phyloP scores from a whole-genome alignment of 2,113 vertebrate genomes.

The Ellobius talpinus region DNA sequence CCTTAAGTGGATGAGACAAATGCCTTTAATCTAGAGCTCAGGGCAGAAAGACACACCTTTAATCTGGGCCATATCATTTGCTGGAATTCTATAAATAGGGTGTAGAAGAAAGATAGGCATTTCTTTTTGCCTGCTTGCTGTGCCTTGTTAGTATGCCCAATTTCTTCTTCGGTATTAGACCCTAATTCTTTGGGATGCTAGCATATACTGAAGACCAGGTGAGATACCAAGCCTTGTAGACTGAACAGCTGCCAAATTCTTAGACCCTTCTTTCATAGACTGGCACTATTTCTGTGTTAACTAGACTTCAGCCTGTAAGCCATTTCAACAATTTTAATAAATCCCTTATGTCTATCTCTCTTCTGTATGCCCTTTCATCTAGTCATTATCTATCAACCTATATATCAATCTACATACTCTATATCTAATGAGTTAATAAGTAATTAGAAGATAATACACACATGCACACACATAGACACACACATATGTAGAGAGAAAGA shows the following conservation, averaged over 20 bases:
- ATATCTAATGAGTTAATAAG: neutral
- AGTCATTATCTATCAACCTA: neutral
- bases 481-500: neutral
- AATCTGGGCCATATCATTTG: neutral
- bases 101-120: neutral
- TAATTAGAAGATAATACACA: neutral
- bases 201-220: neutral
- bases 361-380: neutral
- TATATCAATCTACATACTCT: neutral
- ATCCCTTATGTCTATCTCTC: neutral
- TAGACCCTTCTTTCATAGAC: neutral
- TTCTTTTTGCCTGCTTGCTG: neutral
- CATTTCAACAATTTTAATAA: neutral
- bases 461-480: neutral
- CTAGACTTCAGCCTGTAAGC: neutral
- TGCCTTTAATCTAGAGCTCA: neutral
- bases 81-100: neutral
- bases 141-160: accelerated
- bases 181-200: neutral
- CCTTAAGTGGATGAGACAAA: accelerated
- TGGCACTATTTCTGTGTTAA: neutral
- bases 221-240: neutral
- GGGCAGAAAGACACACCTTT: neutral
- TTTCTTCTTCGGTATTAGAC: neutral
- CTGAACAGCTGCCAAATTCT: neutral